These are phyloP conservation scores for Palythoa grandiflora DNA, from an alignment of 92 coral and sea anemone species.

Conservation along the genomic window DNA sequence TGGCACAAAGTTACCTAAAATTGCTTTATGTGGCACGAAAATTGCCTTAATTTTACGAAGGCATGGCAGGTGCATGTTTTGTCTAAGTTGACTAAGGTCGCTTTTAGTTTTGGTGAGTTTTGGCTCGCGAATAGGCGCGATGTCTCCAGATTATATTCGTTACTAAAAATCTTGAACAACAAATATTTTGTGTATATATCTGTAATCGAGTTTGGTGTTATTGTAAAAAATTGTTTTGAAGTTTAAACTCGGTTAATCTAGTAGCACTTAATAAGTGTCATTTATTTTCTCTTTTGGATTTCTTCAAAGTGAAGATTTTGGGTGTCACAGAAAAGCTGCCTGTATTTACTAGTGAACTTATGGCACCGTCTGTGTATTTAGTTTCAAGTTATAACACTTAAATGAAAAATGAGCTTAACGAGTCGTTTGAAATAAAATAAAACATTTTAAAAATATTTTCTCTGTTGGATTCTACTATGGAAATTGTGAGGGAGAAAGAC, in stretches of 20 bases:
- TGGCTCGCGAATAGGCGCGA: not conserved
- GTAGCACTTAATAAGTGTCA: slow-evolving; percentile 44
- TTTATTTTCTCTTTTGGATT: not conserved
- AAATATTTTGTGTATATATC: not conserved
- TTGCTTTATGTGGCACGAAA: too few relatives aligned
- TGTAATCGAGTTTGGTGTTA: not conserved
- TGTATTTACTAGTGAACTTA: slow-evolving; percentile 11
- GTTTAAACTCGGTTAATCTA: not conserved
- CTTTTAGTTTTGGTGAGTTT: not conserved
- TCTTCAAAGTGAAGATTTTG: slow-evolving; percentile 45
- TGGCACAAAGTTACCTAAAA: too few relatives aligned
- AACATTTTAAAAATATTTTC: not conserved
- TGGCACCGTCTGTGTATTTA: not conserved
- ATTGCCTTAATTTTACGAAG: too few relatives aligned
- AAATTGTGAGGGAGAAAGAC: too few relatives aligned
- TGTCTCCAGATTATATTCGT: too few relatives aligned
- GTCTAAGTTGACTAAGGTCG: not conserved
- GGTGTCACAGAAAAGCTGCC: not conserved
- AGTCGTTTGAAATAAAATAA: not conserved
- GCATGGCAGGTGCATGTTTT: too few relatives aligned
- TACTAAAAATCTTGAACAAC: not conserved
- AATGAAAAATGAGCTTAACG: not conserved
- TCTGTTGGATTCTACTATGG: too few relatives aligned
- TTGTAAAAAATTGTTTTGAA: not conserved
- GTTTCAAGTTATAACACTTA: not conserved